phyloP scores from a whole-genome alignment of 2,888 invertebrate species.

The Trachelus troglodyta region DNA sequence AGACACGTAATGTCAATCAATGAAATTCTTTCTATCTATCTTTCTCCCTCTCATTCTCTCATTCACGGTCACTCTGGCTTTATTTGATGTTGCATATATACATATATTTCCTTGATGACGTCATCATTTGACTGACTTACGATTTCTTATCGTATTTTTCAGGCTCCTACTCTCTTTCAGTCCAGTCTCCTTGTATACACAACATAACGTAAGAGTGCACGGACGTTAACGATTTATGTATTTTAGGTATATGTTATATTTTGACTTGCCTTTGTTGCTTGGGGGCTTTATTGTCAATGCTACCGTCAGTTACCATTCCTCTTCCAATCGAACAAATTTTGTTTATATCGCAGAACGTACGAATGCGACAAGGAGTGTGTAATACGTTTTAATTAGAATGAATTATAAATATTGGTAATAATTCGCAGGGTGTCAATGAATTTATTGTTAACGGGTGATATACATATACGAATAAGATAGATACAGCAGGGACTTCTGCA shows the following conservation, averaged over 20 bases:
- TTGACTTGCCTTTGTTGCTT: background rate
- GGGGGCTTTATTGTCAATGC: background rate
- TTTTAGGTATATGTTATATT: background rate
- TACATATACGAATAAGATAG: background rate
- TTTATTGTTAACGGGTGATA: background rate
- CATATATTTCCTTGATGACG: background rate
- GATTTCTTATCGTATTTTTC: background rate
- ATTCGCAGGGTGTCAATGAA: background rate
- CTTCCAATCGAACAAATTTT: background rate
- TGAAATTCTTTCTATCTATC: background rate
- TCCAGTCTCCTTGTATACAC: background rate
- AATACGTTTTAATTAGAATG: background rate
- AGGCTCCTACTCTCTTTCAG: background rate
- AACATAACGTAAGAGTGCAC: slow-evolving; percentile 55
- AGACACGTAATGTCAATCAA: background rate
- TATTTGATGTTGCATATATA: background rate
- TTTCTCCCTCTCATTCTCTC: background rate
- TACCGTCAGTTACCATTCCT: background rate
- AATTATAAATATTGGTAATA: background rate
- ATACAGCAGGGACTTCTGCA: background rate
- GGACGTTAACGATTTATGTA: slow-evolving; percentile 4
- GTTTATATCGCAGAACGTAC: background rate
- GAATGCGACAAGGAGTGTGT: background rate
- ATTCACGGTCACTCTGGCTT: background rate
- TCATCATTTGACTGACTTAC: background rate